phyloP scores from a whole-genome alignment of 1,140 invertebrate genomes.

The Aphis gossypii region DNA sequence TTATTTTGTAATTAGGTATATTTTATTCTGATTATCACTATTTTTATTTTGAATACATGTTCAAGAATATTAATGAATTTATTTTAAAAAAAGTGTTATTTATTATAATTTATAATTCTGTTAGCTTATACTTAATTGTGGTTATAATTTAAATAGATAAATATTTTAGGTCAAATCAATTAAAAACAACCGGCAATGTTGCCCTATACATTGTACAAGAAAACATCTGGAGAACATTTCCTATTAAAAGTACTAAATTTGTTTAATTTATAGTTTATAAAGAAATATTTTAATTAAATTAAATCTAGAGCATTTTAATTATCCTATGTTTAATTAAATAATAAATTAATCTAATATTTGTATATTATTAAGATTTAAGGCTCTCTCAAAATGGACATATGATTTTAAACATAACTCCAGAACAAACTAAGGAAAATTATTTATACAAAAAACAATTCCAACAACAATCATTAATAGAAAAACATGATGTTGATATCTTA shows the following conservation, averaged over 20 bases:
- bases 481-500: neutral
- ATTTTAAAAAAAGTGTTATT: too few species aligned
- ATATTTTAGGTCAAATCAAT: neutral
- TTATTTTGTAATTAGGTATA: too few species aligned
- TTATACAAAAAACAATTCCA: conserved; percentile 1
- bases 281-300: too few species aligned
- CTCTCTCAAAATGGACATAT: neutral
- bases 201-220: neutral
- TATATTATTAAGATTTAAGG: neutral
- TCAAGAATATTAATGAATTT: too few species aligned
- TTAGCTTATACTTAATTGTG: neutral
- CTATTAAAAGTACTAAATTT: conserved; percentile 17
- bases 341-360: neutral
- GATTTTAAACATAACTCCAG: neutral
- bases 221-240: neutral
- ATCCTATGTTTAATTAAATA: neutral
- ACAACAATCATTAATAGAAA: neutral
- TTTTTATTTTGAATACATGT: too few species aligned
- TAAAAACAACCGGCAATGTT: neutral
- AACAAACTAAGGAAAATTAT: neutral
- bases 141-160: neutral
- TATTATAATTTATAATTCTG: too few species aligned
- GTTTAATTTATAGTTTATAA: neutral
- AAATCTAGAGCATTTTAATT: too few species aligned
- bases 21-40: too few species aligned